Evolutionary conservation across 1,140 invertebrate genomes (phyloP), one percentile per base, ranked within the genome.

Genomic region (Ctenoplectra terminalis): DNA sequence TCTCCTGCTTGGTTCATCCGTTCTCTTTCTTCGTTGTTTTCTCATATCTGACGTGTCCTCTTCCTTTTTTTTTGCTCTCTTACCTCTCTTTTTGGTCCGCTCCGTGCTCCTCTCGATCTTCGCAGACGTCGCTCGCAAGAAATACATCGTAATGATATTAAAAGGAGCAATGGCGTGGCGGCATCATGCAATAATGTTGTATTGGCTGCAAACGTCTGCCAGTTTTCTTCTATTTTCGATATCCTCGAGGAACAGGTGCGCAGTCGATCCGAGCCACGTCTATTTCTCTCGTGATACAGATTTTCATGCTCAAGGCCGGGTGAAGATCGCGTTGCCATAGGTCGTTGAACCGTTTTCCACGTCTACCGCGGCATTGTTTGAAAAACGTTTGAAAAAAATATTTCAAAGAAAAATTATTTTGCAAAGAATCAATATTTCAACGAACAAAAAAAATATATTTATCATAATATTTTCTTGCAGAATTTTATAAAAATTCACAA

Each of bases 41-140:
- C 76, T 80, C 76, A 76, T 81, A 83, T 74, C 46, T 70, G 63
- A 58, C 58, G 63, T 84, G 76, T 82, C 81, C 80, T 84, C 58
- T 52, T 54, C 69, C 15, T 29, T 20, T 74, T 48, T 52, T 70
- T 48, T n/a, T 29, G 8, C 31, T 43, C 54, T 37, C 52, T 23
- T 5, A 11, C 20, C 1, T 46, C 13, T n/a, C 34, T 76, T 64
- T 31, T 81, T 67, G 29, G 23, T 17, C 79, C 4, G 7, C 20
- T 69, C n/a, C 29, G 46, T 29, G 29, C 29, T 40, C 60, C 63
- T 76, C 70, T 86, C 83, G 15, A n/a, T 34, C 58, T 34, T 17
- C 31, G 17, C 54, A 75, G 58, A 75, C 50, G 69, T 71, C 69
- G 7, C 50, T 37, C 23, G 52, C 52, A 72, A 72, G 52, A 56